These are phyloP conservation scores for Sarcophaga caerulescens DNA, from an alignment of 2,888 invertebrate species.

Conservation along the genomic window DNA sequence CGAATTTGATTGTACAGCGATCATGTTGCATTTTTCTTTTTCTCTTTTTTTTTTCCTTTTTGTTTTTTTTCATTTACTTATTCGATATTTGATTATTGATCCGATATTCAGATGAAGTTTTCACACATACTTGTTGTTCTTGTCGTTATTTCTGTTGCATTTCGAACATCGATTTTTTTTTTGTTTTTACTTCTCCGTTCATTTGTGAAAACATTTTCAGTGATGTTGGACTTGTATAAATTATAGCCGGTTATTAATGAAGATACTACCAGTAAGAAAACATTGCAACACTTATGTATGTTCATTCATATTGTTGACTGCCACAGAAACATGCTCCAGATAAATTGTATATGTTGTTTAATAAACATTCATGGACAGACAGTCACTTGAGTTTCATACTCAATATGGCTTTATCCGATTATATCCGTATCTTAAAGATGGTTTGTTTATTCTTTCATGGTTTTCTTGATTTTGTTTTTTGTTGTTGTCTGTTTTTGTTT, in stretches of 20 bases:
- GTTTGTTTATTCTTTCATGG: slow-evolving; percentile 35
- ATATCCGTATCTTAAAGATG: slow-evolving; percentile 64
- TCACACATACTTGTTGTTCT: neutral
- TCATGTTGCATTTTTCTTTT: slow-evolving; percentile 53
- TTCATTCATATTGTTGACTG: slow-evolving; percentile 43
- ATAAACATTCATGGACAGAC: neutral
- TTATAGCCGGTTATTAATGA: slow-evolving; percentile 58
- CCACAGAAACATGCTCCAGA: slow-evolving; percentile 52
- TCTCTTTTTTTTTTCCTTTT: slow-evolving; percentile 26
- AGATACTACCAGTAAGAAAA: slow-evolving; percentile 40
- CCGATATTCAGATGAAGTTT: slow-evolving; percentile 54
- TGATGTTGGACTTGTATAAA: slow-evolving; percentile 40
- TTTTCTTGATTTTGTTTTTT: slow-evolving; percentile 16
- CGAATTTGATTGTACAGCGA: slow-evolving; percentile 65
- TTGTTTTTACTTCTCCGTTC: neutral
- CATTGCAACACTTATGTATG: neutral
- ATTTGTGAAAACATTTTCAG: slow-evolving; percentile 17
- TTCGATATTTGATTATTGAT: slow-evolving; percentile 65
- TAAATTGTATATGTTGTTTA: slow-evolving; percentile 48
- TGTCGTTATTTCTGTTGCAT: neutral
- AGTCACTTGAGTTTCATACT: neutral
- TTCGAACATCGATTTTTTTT: neutral
- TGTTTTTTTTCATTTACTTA: slow-evolving; percentile 42
- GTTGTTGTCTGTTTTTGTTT: neutral
- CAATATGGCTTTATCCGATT: slow-evolving; percentile 34